Evolutionary conservation across 1,140 invertebrate species (phyloP), one percentile per base, ranked within the genome.

Genomic region (Temnothorax nylanderi): DNA sequence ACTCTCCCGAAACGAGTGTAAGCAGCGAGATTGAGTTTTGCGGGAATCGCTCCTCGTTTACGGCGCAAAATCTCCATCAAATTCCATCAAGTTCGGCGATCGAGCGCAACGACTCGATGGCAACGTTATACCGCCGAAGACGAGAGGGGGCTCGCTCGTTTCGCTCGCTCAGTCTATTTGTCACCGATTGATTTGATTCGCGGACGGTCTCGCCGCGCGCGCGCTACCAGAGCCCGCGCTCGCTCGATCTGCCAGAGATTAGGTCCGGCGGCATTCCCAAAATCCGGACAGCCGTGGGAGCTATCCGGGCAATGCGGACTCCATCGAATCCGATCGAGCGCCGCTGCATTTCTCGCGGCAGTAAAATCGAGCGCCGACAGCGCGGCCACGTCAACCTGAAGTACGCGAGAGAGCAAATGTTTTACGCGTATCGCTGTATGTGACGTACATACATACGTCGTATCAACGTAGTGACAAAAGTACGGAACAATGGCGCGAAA

Each of bases 291-390:
- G 16, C 74, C 80, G 37, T 80, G 21, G 21, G 47, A 90, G 77
- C 86, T 89, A 90, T 44, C 89, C 89, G 10, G 89, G 86, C 18
- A 87, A 85, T 21, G 60, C 80, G 32, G 32, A 32, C 11, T 6
- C 34, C 67, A 64, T 37, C 89, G 75, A 65, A 88, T 51, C 37
- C 87, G 74, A 58, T 65, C 84, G n/a, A 89, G 77, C 21, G 87
- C 82, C 49, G 85, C 62, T 41, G 89, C 87, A 75, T 91, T 91
- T 69, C 89, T 89, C 60, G 78, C 90, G 34, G 74, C 76, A 54
- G 77, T 90, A 88, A 93, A 93, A 65, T 89, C 88, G 49, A 86
- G 64, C 85, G 86, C 90, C 90, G 91, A 91, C 84, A 91, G 87
- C 86, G 86, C 86, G 89, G 89, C 90, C 89, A 89, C 89, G 89